These are phyloP conservation scores for Mugil cephalus DNA, from an alignment of 2,113 vertebrate genomes.

Conservation along the genomic window DNA sequence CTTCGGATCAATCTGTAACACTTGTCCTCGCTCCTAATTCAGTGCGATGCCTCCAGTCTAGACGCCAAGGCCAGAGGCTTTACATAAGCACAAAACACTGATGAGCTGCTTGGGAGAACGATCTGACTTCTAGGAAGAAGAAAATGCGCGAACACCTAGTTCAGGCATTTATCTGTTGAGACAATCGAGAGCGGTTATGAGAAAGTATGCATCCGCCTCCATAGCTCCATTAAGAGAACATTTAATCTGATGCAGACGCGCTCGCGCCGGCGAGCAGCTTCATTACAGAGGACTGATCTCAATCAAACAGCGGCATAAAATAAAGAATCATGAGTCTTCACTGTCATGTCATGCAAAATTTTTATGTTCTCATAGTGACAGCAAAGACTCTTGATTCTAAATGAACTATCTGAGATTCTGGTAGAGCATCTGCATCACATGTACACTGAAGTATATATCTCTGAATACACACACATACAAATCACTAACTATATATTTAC, in stretches of 20 bases:
- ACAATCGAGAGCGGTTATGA: background rate
- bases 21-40: constrained; percentile 27
- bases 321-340: too few species aligned
- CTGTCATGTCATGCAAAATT: too few species aligned
- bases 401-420: too few species aligned
- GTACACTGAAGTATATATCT: too few species aligned
- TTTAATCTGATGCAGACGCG: background rate
- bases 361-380: too few species aligned
- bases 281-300: background rate
- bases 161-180: background rate
- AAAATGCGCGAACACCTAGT: background rate
- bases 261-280: background rate
- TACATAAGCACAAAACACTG: constrained; percentile 83
- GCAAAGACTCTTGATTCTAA: too few species aligned
- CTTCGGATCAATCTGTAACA: background rate
- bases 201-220: background rate
- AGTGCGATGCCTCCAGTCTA: constrained; percentile 19
- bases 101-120: constrained; percentile 71
- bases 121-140: constrained; percentile 34
- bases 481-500: too few species aligned
- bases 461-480: too few species aligned
- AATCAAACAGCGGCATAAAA: background rate
- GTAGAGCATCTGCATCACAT: too few species aligned
- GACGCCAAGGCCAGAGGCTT: constrained; percentile 48
- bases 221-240: background rate